Base-by-base conservation (phyloP, 2,113 vertebrate genomes). In the Mystacornis crossleyi region DNA sequence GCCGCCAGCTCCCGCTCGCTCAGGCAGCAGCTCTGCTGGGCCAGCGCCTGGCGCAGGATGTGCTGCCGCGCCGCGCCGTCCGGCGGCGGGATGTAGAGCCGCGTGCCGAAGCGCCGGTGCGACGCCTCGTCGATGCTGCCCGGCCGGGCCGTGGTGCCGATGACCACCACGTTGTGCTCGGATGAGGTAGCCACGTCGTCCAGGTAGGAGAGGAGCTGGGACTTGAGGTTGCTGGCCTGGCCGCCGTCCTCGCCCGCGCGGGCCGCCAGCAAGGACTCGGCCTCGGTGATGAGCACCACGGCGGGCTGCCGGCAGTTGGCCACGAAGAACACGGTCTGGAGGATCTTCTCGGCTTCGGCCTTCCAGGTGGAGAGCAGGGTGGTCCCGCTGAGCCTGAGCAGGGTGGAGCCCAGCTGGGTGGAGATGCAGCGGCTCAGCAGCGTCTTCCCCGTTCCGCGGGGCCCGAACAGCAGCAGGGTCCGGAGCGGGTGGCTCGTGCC, bases 391-490 rank as follows among this genome's bases (percentile, higher is more conserved):
- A 99, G 92, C 54, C 97, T 97, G 91, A 99, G 98, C 87, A 99
- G 97, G 14, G 99, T 98, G 50, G 99, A 99, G 38, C 99, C 99
- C 86, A 99, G 95, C 97, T 99, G 99, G 9, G 99, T 98, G 71
- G 99, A 99, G 89, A 99, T 92, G 57, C 99, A 99, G 69, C 99
- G 98, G 85, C 98, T 98, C 95, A 99, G 96, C 70, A 99, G 98
- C 3, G 98, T 98, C 97, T 99, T 99, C 8, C 99, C 99, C 0
- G 98, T 98, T 15, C 99, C 99, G 0, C 92, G 98, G n/a, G 99
- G 99, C 7, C 99, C 99, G n/a, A 99, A 99, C 6, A 99, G 97
- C 91, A 99, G 98, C 88, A 99, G 94, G 85, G 99, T 98, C 53
- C 98, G 98, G 36, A 98, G 99, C 0, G 98, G 98, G 18, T 96